phyloP scores from a whole-genome alignment of 2,113 vertebrate species.

The Pelobates fuscus region DNA sequence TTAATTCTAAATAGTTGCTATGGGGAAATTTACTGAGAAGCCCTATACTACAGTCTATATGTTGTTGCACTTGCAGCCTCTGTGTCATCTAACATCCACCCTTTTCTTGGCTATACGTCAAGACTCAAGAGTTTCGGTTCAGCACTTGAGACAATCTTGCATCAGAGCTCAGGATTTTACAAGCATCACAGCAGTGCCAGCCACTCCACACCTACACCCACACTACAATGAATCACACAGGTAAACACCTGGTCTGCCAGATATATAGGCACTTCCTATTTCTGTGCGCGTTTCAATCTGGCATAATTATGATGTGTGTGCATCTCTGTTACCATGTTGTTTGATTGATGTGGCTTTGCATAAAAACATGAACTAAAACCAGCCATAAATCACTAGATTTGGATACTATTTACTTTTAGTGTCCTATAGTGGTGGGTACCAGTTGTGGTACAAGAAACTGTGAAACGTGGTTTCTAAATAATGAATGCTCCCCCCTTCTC shows the following conservation, averaged over 20 bases:
- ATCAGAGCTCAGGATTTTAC: conserved; percentile 19
- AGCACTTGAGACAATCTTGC: conserved; percentile 8
- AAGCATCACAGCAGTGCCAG: background rate
- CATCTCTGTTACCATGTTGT: too few relatives aligned
- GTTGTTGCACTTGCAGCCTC: conserved; percentile 22
- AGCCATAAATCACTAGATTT: too few relatives aligned
- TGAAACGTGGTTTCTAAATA: too few relatives aligned
- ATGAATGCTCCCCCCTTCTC: too few relatives aligned
- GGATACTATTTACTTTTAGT: too few relatives aligned
- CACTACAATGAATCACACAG: conserved; percentile 18
- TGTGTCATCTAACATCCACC: conserved; percentile 5
- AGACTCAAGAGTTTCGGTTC: conserved; percentile 21
- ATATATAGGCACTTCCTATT: background rate
- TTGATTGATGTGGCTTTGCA: too few relatives aligned
- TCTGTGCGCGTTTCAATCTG: background rate
- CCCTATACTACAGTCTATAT: background rate
- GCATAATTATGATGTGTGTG: background rate
- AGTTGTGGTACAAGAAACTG: too few relatives aligned
- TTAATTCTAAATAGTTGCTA: background rate
- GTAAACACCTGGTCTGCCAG: conserved; percentile 26
- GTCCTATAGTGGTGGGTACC: too few relatives aligned
- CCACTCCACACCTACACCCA: conserved; percentile 39
- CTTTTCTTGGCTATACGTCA: conserved; percentile 8
- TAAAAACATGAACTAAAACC: too few relatives aligned
- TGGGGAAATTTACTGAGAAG: background rate